Evolutionary conservation across 2,113 vertebrate species (phyloP).

Genomic region (Pholis gunnellus): DNA sequence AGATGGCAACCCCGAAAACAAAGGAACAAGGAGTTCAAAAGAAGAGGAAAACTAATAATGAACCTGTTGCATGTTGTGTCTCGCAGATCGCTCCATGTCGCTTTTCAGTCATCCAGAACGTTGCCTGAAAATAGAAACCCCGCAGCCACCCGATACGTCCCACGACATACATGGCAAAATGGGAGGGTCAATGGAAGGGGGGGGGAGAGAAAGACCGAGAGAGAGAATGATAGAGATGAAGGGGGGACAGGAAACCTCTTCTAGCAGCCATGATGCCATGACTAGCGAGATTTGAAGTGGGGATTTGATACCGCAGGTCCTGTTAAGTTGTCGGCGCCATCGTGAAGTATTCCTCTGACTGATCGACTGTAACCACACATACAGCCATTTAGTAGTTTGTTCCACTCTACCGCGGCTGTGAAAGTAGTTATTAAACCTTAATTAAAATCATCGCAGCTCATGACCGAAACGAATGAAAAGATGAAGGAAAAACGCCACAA

Average conservation of each 20-base stretch:
- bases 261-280: slow-evolving; percentile 79
- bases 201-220: slow-evolving; percentile 38
- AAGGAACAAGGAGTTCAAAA: slow-evolving; percentile 38
- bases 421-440: neutral
- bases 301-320: slow-evolving; percentile 25
- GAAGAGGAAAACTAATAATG: slow-evolving; percentile 60
- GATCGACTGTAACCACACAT: neutral
- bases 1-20: slow-evolving; percentile 28
- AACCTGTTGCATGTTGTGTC: slow-evolving; percentile 86
- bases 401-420: neutral
- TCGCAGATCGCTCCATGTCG: slow-evolving; percentile 85
- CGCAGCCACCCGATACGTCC: slow-evolving; percentile 88
- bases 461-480: slow-evolving; percentile 3
- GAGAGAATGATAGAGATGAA: slow-evolving; percentile 31
- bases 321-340: neutral
- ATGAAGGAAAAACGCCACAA: neutral
- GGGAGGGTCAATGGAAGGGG: slow-evolving; percentile 77
- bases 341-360: neutral
- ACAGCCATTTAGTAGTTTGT: neutral
- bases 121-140: slow-evolving; percentile 92
- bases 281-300: slow-evolving; percentile 73
- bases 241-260: slow-evolving; percentile 39
- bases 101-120: slow-evolving; percentile 89
- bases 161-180: slow-evolving; percentile 89
- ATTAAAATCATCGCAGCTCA: neutral